Evolutionary conservation across 1,140 invertebrate species (phyloP).

Genomic region (Caenorhabditis briggsae): DNA sequence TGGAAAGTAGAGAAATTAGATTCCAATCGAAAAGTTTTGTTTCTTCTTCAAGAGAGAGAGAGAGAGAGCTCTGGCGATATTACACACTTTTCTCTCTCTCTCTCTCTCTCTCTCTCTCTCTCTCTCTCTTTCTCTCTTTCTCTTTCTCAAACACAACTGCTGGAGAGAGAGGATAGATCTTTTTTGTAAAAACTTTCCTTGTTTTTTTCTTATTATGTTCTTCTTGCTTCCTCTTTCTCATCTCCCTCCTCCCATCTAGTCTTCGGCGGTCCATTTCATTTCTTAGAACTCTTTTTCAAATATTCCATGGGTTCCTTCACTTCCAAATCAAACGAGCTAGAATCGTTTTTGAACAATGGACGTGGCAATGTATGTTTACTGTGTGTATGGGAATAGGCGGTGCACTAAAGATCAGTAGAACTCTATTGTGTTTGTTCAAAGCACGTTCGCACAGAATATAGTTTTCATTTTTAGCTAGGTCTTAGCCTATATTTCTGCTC

Average conservation of each 20-base stretch:
- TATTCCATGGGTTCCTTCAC: conserved; percentile 16
- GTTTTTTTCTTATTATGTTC: conserved; percentile 32
- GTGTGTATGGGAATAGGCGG: conserved; percentile 14
- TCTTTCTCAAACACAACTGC: conserved; percentile 17
- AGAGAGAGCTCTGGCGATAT: neutral
- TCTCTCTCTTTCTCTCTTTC: no score
- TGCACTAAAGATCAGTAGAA: neutral
- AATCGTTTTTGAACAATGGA: conserved; percentile 37
- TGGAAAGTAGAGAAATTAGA: no score
- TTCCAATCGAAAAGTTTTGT: neutral
- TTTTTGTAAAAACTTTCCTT: conserved; percentile 33
- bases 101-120: no score
- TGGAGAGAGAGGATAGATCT: neutral
- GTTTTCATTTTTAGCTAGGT: no score
- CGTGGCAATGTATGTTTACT: conserved; percentile 47
- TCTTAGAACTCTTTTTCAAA: neutral
- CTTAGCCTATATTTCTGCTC: no score
- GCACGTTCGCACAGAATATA: neutral
- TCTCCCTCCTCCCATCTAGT: no score
- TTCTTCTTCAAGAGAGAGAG: neutral
- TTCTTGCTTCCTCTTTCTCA: conserved; percentile 9
- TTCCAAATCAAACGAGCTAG: conserved; percentile 24
- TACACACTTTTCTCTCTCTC: conserved; percentile 43
- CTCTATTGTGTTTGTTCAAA: conserved; percentile 13
- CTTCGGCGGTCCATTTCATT: neutral